phyloP scores from a whole-genome alignment of 2,888 invertebrate species.

The Adineta ricciae region DNA sequence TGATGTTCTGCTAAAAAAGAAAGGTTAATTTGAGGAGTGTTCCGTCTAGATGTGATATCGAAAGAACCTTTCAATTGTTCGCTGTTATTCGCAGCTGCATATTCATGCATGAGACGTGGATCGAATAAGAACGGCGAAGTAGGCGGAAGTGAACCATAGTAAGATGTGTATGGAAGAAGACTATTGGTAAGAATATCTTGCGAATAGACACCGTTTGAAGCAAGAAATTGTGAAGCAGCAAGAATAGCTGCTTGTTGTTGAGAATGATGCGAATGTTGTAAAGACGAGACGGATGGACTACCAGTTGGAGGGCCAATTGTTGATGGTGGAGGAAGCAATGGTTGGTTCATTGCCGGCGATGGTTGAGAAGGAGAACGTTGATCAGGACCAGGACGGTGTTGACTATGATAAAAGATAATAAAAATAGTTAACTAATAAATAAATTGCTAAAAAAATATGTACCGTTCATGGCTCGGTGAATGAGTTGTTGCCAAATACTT shows the following conservation, averaged over 20 bases:
- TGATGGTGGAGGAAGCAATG: neutral
- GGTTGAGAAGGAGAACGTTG: neutral
- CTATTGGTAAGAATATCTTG: neutral
- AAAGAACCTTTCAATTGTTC: constrained; percentile 3
- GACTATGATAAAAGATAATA: neutral
- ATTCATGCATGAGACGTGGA: neutral
- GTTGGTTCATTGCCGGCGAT: neutral
- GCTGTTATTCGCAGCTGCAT: neutral
- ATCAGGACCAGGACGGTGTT: neutral
- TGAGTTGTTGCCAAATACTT: neutral
- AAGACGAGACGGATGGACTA: neutral
- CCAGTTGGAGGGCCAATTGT: neutral
- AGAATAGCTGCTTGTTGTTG: neutral
- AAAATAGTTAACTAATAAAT: too few species aligned
- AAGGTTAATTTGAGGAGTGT: neutral
- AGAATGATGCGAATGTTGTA: neutral
- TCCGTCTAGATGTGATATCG: neutral
- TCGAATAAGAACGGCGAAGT: neutral
- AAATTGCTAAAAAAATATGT: neutral
- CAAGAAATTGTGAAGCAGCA: neutral
- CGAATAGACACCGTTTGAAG: neutral
- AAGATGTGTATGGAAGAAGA: neutral
- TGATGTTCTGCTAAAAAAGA: constrained; percentile 5
- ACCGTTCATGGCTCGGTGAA: neutral
- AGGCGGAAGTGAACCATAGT: neutral